A percentile compares a stretch with the other conserved stretches of the same genome.
Evolutionary conservation across 2,888 invertebrate species (phyloP).

Genomic region (Plemyria rubiginata): DNA sequence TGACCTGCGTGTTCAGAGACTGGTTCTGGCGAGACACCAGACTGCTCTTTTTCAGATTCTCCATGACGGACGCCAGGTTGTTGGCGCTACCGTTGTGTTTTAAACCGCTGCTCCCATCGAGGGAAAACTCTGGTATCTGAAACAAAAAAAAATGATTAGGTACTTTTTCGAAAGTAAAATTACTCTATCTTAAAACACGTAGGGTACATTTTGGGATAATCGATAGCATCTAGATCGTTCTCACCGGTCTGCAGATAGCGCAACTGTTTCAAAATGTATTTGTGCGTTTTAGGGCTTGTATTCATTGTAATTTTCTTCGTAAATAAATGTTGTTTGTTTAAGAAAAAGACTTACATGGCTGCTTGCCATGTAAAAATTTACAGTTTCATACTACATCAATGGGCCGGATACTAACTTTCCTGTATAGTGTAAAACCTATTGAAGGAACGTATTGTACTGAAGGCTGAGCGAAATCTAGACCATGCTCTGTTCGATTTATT

Average conservation of each 20-base stretch:
- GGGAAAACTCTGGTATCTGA: slow-evolving; percentile 85
- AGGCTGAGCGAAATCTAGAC: slow-evolving; percentile 30
- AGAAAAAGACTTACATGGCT: background rate
- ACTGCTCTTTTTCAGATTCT: slow-evolving; percentile 89
- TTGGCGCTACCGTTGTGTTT: slow-evolving; percentile 81
- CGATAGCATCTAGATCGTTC: no score
- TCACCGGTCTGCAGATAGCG: no score
- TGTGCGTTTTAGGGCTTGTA: no score
- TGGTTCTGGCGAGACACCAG: slow-evolving; percentile 76
- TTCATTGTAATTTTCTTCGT: no score
- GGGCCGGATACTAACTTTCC: background rate
- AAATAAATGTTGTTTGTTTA: no score
- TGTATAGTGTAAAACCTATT: background rate
- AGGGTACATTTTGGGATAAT: no score
- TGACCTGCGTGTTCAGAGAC: slow-evolving; percentile 80
- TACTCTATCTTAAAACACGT: no score
- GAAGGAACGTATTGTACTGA: slow-evolving; percentile 6
- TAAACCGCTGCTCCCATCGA: slow-evolving; percentile 84
- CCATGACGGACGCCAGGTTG: slow-evolving; percentile 88
- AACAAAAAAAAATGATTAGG: slow-evolving; percentile 46
- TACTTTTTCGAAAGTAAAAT: background rate
- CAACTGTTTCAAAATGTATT: no score
- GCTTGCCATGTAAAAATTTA: background rate
- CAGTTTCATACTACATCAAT: background rate
- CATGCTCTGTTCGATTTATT: slow-evolving; percentile 47